phyloP scores from a whole-genome alignment of 2,888 invertebrate species.

The Altica lythri region DNA sequence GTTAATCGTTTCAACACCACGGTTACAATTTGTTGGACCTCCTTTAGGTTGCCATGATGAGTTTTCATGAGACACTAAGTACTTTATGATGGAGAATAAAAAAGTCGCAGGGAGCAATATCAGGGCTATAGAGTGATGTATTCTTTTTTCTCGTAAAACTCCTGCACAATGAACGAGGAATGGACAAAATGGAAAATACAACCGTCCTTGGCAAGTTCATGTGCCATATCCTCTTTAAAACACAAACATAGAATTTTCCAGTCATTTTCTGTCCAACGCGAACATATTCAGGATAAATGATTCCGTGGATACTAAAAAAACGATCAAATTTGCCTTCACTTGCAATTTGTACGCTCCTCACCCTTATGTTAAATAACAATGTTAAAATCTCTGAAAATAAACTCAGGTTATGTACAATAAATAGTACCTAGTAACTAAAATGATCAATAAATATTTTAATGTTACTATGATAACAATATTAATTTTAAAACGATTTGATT shows the following conservation, averaged over 20 bases:
- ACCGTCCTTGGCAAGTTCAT: not conserved
- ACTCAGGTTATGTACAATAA: no score
- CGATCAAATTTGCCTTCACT: no score
- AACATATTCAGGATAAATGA: no score
- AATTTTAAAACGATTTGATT: constrained; percentile 37
- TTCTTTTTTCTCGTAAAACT: not conserved
- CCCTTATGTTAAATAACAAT: no score
- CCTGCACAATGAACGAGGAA: constrained; percentile 3
- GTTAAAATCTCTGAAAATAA: no score
- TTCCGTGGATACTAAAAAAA: no score
- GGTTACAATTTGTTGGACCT: constrained; percentile 11
- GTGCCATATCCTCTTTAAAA: no score
- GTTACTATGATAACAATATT: not conserved
- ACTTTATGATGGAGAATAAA: constrained; percentile 6
- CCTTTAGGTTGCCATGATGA: constrained; percentile 8
- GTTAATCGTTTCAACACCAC: constrained; percentile 3
- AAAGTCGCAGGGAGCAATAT: constrained; percentile 2
- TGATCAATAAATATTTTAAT: no score
- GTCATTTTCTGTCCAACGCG: no score
- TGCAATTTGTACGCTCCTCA: no score
- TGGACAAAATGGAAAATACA: not conserved
- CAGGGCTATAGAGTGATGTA: not conserved
- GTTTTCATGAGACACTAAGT: not conserved
- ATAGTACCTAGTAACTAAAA: no score
- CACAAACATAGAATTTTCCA: no score